phyloP scores from a whole-genome alignment of 2,797 vertebrate genomes.

The Eutrigla gurnardus region DNA sequence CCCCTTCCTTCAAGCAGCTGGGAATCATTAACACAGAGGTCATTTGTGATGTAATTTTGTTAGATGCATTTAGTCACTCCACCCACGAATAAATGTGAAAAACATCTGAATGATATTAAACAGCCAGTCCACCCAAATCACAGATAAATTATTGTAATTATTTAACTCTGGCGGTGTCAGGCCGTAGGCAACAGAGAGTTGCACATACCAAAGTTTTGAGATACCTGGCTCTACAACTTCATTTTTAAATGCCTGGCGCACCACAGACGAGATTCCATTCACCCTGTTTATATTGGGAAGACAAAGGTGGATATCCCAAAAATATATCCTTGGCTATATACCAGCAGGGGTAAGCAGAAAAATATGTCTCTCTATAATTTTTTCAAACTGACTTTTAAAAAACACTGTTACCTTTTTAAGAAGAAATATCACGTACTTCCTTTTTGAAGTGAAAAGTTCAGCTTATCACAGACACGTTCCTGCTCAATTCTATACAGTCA shows the following conservation, averaged over 20 bases:
- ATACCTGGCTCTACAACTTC: not conserved
- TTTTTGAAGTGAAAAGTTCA: not conserved
- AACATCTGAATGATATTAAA: conserved; percentile 33
- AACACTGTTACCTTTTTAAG: not conserved
- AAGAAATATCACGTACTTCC: not conserved
- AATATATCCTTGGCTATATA: not conserved
- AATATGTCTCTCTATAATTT: not conserved
- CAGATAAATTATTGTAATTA: not conserved
- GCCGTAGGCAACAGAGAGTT: not conserved
- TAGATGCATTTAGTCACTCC: conserved; percentile 26
- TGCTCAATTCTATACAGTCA: not conserved
- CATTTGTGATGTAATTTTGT: conserved; percentile 30
- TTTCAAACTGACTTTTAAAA: not conserved
- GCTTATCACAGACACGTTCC: not conserved
- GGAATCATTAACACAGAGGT: conserved; percentile 38
- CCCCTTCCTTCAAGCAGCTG: conserved; percentile 57
- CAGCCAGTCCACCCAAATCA: conserved; percentile 3
- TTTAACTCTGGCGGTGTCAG: not conserved
- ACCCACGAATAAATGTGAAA: conserved; percentile 35
- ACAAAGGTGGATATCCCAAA: not conserved
- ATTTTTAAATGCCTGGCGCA: not conserved
- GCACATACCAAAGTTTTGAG: not conserved
- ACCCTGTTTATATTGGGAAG: not conserved
- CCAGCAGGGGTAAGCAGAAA: not conserved
- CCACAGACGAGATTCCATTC: not conserved